These are phyloP conservation scores for Chrysocyon brachyurus DNA, from an alignment of 2,797 vertebrate species.

Conservation along the genomic window DNA sequence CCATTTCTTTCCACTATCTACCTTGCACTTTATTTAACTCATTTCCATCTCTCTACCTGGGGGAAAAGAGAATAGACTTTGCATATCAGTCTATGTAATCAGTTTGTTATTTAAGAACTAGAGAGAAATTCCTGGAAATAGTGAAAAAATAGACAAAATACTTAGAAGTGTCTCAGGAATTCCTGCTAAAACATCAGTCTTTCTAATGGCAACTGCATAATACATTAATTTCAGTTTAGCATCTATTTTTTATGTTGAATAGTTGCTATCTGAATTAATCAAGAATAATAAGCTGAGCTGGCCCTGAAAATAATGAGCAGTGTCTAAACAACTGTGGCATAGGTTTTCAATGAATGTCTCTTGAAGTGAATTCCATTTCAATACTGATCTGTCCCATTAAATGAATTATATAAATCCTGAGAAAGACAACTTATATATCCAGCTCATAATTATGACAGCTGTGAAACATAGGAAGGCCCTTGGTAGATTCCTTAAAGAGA, in stretches of 20 bases:
- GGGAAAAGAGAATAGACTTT: neutral
- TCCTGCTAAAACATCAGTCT: neutral
- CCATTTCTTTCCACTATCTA: neutral
- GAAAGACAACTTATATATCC: neutral
- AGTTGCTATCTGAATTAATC: slow-evolving; percentile 52
- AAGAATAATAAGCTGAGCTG: slow-evolving; percentile 70
- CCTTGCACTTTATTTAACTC: neutral
- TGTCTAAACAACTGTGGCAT: neutral
- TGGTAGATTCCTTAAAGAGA: neutral
- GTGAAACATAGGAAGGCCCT: neutral
- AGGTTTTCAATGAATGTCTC: neutral
- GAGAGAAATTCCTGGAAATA: slow-evolving; percentile 21
- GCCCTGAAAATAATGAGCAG: slow-evolving; percentile 16
- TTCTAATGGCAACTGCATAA: neutral
- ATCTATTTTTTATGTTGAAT: slow-evolving; percentile 52
- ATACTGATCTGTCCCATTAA: slow-evolving; percentile 43
- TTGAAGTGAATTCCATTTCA: slow-evolving; percentile 40
- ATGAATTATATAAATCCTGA: neutral
- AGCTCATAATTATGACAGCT: neutral
- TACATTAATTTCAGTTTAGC: neutral
- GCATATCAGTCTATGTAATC: neutral
- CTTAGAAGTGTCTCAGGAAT: neutral
- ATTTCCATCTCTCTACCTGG: neutral
- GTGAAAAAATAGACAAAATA: neutral
- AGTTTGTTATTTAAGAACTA: neutral